Base-by-base conservation (phyloP, 2,113 vertebrate genomes). In the Psophia crepitans region DNA sequence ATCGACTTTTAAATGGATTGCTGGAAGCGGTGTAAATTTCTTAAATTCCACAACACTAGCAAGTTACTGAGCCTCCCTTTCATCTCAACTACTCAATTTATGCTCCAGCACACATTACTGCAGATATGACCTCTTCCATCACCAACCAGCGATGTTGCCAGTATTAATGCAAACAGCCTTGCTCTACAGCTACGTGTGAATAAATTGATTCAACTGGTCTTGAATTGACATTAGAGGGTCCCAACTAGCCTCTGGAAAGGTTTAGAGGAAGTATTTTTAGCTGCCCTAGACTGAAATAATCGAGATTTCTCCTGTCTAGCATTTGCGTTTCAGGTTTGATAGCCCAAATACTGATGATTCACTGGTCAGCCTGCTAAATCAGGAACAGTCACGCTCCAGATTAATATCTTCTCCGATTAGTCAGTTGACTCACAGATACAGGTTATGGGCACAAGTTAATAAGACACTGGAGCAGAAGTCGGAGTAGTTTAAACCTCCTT, bases 41-140 rank as follows among this genome's bases (percentile, higher is more conserved):
- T 88, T 79, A 63, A 96, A 96, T 76, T 83, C 85, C 74, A 91
- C 32, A 92, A 75, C 53, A 93, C 77, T 60, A 86, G 70, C 74
- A 18, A 81, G 61, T 65, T 65, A 35, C 16, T 32, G 28, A 87
- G 71, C 26, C 78, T 93, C 30, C 48, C 86, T 92, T 87, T 94
- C 91, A 77, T 87, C 87, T 90, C 84, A 53, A 19, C 37, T 51
- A 69, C 81, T 89, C 95, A 86, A 89, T 91, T 84, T 80, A 94
- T 84, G 89, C 94, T 95, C 90, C 81, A 90, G 87, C 90, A 96
- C 94, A 95, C 86, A 79, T 92, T 80, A 90, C 91, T 93, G 96
- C 87, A 91, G 89, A 87, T 77, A 81, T 21, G 75, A 88, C 93
- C 90, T 93, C 86, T 33, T 94, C 94, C 90, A 95, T 89, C 84